Percentiles rank a stretch among this genome's conserved stretches.
Conservation (phyloP, 2,888 invertebrate genomes). For the Tachystola acroxantha region DNA sequence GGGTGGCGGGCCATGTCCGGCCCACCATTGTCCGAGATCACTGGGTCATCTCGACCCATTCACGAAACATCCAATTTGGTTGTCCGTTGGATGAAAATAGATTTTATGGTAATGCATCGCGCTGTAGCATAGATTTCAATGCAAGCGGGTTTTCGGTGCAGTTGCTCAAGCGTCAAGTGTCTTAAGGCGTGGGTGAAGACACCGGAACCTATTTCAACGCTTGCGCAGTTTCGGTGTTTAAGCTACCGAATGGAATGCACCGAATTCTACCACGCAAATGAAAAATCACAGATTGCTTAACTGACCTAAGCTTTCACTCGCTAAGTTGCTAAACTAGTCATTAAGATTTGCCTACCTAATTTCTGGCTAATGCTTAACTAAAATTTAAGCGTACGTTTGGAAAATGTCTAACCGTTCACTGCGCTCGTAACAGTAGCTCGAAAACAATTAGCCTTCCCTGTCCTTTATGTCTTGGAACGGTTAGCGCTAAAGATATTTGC, state of each 20-base stretch:
- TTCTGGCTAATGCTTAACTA: too few relatives aligned
- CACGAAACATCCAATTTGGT: slow-evolving; percentile 24
- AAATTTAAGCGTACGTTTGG: too few relatives aligned
- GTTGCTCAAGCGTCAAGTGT: slow-evolving; percentile 58
- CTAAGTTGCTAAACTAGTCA: too few relatives aligned
- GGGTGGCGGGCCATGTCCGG: slow-evolving; percentile 47
- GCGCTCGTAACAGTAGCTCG: slow-evolving; percentile 2
- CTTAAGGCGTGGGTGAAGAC: slow-evolving; percentile 45
- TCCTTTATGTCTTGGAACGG: slow-evolving; percentile 25
- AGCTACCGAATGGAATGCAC: slow-evolving; percentile 9
- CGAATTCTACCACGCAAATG: too few relatives aligned
- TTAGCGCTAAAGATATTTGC: slow-evolving; percentile 43
- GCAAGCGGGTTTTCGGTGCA: slow-evolving; percentile 36
- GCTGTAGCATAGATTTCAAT: slow-evolving; percentile 44
- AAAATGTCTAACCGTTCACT: not conserved
- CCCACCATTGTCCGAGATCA: slow-evolving; percentile 55
- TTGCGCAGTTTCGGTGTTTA: slow-evolving; percentile 11
- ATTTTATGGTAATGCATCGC: slow-evolving; percentile 57
- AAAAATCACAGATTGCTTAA: too few relatives aligned
- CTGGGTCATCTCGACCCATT: slow-evolving; percentile 31
- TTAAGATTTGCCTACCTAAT: too few relatives aligned
- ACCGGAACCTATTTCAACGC: slow-evolving; percentile 14
- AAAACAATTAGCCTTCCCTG: slow-evolving; percentile 31
- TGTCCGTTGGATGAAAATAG: slow-evolving; percentile 24
- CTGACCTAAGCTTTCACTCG: too few relatives aligned